A percentile compares a stretch with the other conserved stretches of the same genome.
These are phyloP conservation scores for Athetis lepigone DNA, from an alignment of 2,888 invertebrate species.

Conservation along the genomic window DNA sequence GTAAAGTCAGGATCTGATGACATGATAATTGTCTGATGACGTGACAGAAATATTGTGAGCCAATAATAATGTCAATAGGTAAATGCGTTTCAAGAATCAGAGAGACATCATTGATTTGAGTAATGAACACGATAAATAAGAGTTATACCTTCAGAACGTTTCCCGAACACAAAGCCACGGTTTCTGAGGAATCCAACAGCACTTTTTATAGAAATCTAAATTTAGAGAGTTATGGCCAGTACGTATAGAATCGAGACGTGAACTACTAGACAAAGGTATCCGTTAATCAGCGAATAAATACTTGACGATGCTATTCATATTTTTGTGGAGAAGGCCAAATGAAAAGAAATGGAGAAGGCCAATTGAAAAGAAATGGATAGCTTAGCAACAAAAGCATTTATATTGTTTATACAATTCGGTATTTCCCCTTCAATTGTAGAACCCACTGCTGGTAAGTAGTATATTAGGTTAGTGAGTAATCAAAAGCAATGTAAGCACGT, in stretches of 20 bases:
- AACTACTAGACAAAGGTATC: constrained; percentile 72
- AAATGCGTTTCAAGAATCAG: constrained; percentile 27
- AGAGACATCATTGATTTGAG: constrained; percentile 21
- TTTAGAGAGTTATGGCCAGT: constrained; percentile 77
- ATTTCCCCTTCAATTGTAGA: constrained; percentile 8
- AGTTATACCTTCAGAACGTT: constrained; percentile 38
- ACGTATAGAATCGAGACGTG: constrained; percentile 68
- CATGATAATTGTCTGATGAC: constrained; percentile 70
- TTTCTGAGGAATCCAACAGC: constrained; percentile 76
- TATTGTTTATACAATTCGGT: constrained; percentile 2
- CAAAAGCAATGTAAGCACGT: constrained; percentile 18
- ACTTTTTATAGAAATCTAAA: constrained; percentile 83
- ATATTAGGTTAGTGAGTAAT: no score
- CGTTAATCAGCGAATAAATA: constrained; percentile 30
- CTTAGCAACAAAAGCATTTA: neutral
- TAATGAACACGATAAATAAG: constrained; percentile 32
- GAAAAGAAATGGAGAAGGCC: neutral
- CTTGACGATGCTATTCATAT: constrained; percentile 7
- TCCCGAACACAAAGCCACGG: constrained; percentile 61
- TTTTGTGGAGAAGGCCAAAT: neutral
- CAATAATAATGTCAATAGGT: constrained; percentile 35
- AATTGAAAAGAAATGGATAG: neutral
- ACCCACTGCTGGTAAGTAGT: no score
- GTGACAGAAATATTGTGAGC: constrained; percentile 69
- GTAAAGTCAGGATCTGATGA: constrained; percentile 65